Conservation (phyloP, 1,140 invertebrate genomes). For the Lepidurus apus region DNA sequence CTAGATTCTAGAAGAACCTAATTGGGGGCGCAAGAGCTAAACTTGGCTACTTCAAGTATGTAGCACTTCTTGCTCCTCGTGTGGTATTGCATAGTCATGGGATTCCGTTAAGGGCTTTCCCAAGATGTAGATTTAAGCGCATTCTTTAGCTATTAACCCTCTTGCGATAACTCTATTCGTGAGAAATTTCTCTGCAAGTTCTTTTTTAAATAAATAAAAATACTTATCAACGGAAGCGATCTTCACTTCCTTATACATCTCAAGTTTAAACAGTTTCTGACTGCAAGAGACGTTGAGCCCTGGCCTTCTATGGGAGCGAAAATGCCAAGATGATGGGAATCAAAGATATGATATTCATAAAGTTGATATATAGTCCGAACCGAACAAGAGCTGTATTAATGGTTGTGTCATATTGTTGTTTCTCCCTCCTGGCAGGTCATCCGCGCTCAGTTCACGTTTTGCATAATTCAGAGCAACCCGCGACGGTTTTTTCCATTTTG, state of each 20-base stretch:
- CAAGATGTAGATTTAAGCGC: too few species aligned
- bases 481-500: slow-evolving; percentile 84
- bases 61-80: neutral
- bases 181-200: too few species aligned
- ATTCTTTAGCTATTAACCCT: too few species aligned
- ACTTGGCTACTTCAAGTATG: slow-evolving; percentile 1
- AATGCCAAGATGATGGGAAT: too few species aligned
- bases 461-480: slow-evolving; percentile 92
- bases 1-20: neutral
- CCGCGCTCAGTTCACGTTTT: slow-evolving; percentile 80
- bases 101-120: too few species aligned
- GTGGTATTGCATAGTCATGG: neutral
- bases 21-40: slow-evolving; percentile 6
- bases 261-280: too few species aligned
- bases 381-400: neutral
- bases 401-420: slow-evolving; percentile 2
- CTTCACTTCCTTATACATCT: too few species aligned
- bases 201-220: too few species aligned
- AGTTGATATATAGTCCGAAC: neutral
- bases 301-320: too few species aligned
- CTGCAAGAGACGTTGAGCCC: too few species aligned
- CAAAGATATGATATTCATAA: neutral
- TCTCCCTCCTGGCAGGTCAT: slow-evolving; percentile 42
- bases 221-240: too few species aligned
- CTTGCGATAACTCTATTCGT: too few species aligned